Evolutionary conservation across 1,140 invertebrate genomes (phyloP).

Genomic region (Eriocheir sinensis): DNA sequence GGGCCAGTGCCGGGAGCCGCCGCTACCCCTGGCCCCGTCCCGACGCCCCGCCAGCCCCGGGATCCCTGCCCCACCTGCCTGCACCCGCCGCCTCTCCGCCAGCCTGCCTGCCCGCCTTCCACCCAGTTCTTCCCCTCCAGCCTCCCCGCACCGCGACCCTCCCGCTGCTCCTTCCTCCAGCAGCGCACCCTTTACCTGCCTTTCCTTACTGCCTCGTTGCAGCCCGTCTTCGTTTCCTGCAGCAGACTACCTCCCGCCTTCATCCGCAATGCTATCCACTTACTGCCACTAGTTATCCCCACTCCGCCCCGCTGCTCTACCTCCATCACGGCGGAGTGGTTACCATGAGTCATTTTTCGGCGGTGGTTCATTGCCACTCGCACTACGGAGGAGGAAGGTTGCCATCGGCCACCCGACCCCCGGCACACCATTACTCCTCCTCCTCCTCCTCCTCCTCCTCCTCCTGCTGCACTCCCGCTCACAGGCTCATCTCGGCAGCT

Average conservation of each 20-base stretch:
- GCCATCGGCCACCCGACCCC: not conserved
- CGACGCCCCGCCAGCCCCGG: too few relatives aligned
- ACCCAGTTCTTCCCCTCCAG: not conserved
- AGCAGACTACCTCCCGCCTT: not conserved
- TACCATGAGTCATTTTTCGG: not conserved
- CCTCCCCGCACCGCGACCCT: not conserved
- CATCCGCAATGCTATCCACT: not conserved
- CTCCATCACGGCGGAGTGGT: not conserved
- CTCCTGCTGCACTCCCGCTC: not conserved
- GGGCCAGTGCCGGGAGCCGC: not conserved
- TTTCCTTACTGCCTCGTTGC: not conserved
- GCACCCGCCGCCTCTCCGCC: not conserved
- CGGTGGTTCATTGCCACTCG: not conserved
- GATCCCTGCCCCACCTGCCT: not conserved
- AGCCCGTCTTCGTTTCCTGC: not conserved
- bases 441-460: not conserved
- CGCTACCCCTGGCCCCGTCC: slow-evolving; percentile 1
- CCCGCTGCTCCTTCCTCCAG: not conserved
- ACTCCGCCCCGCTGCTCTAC: not conserved
- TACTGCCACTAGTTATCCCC: not conserved
- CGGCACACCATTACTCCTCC: not conserved
- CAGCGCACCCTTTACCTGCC: not conserved
- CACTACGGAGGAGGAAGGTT: not conserved
- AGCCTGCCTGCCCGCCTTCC: too few relatives aligned
- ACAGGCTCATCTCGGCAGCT: not conserved